Evolutionary conservation across 2,888 invertebrate species (phyloP), one percentile per base, ranked within the genome.

Genomic region (Lapara coniferarum): DNA sequence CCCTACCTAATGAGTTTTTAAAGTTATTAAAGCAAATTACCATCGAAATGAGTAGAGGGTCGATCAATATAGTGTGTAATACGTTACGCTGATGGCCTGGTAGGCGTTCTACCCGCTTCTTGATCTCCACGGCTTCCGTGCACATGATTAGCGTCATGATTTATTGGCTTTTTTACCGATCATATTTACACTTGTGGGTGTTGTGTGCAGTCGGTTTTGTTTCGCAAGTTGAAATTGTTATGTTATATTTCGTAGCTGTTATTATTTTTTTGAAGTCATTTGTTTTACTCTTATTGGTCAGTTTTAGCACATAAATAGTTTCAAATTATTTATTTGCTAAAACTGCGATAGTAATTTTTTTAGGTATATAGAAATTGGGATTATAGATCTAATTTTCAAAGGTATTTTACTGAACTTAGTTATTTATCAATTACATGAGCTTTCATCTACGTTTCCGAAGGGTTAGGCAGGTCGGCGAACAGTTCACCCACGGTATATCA

Each of bases 21-120:
- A 87, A 89, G 90, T 89, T 90, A 91, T 92, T 90, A 91, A 88
- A 84, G 85, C 84, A 90, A 91, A 91, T 91, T 88, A 86, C 89
- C 81, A 83, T 83, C 75, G 81, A 81, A 84, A 82, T 81, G 83
- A 79, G 77, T 80, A 77, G 79, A 79, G 78, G 81, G 77, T 79
- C 78, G 81, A 86, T 87, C 87, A 87, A 86, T 86, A 86, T 81
- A 78, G 76, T 78, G 78, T 81, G 83, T 90, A 87, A 89, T 89
- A 85, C 80, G 85, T 85, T 84, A 77, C 74, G 74, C 71, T 86
- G 87, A 88, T 87, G 87, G 83, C 73, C 74, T 74, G 77, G 80
- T 79, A 79, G 82, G 80, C 82, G 80, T 78, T 73, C 69, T 74
- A 74, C 74, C 74, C 79, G 82, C 81, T 80, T 83, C 82, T 37